These are phyloP conservation scores for Beris morrisii DNA, from an alignment of 2,888 invertebrate genomes.

Conservation along the genomic window DNA sequence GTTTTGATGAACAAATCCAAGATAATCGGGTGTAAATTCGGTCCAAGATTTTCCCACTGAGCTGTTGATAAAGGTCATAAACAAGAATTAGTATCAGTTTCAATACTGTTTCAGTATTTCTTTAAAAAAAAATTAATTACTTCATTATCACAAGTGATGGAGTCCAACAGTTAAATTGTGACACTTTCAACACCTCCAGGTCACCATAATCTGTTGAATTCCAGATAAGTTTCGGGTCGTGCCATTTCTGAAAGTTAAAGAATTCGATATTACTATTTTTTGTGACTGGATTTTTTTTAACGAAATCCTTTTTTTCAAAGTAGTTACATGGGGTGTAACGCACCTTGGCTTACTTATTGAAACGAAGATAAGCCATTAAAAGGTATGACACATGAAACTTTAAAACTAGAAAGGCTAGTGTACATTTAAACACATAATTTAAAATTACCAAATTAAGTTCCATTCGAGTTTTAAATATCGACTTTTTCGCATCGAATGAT, in stretches of 20 bases:
- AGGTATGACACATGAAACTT: too few species aligned
- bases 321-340: too few species aligned
- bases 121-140: conserved; percentile 39
- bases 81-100: background rate
- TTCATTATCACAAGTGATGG: conserved; percentile 48
- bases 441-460: conserved; percentile 54
- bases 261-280: too few species aligned
- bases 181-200: conserved; percentile 48
- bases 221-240: conserved; percentile 65
- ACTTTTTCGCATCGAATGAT: conserved; percentile 46
- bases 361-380: too few species aligned
- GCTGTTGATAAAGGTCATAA: conserved; percentile 3
- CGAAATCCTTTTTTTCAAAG: too few species aligned
- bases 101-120: background rate
- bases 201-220: conserved; percentile 61
- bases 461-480: conserved; percentile 51
- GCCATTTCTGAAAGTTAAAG: conserved; percentile 60
- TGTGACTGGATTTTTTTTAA: too few species aligned
- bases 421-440: background rate
- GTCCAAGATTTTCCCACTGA: conserved; percentile 13
- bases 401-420: too few species aligned
- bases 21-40: conserved; percentile 17
- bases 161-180: conserved; percentile 46
- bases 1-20: conserved; percentile 40
- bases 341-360: too few species aligned